Percentiles rank a stretch among this genome's conserved stretches.
phyloP scores from a whole-genome alignment of 2,113 vertebrate species.

The Otocyon megalotis region DNA sequence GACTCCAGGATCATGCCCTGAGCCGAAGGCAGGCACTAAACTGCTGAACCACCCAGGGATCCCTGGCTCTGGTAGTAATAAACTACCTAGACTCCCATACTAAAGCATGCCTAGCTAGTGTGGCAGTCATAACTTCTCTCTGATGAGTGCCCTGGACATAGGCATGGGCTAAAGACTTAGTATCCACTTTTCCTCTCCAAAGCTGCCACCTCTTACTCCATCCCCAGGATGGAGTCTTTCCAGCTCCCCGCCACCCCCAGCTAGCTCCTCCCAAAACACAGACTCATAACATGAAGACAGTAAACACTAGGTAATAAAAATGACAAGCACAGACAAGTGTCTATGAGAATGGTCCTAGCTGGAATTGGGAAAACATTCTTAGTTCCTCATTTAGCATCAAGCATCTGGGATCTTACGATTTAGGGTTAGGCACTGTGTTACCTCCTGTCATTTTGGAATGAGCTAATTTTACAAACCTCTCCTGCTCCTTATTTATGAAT shows the following conservation, averaged over 20 bases:
- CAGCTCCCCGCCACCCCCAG: neutral
- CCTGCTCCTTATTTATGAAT: neutral
- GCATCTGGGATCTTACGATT: neutral
- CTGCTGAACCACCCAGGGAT: too few relatives aligned
- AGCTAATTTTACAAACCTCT: neutral
- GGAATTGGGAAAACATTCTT: neutral
- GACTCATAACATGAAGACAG: neutral
- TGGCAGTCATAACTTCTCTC: neutral
- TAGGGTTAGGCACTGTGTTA: neutral
- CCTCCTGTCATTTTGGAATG: neutral
- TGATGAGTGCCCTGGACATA: too few relatives aligned
- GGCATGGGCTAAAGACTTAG: neutral
- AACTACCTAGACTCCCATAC: too few relatives aligned
- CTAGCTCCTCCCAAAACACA: neutral
- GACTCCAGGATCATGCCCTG: too few relatives aligned
- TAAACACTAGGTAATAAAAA: neutral
- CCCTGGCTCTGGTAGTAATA: too few relatives aligned
- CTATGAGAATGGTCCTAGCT: neutral
- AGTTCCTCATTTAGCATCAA: neutral
- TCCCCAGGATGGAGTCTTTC: neutral
- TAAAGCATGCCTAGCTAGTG: accelerated
- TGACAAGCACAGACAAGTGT: neutral
- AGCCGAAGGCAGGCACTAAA: too few relatives aligned
- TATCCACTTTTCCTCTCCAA: neutral
- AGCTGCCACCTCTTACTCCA: neutral